Percentiles rank a stretch among this genome's conserved stretches.
Evolutionary conservation across 2,888 invertebrate genomes (phyloP).

Genomic region (Lasioglossum marginatum): DNA sequence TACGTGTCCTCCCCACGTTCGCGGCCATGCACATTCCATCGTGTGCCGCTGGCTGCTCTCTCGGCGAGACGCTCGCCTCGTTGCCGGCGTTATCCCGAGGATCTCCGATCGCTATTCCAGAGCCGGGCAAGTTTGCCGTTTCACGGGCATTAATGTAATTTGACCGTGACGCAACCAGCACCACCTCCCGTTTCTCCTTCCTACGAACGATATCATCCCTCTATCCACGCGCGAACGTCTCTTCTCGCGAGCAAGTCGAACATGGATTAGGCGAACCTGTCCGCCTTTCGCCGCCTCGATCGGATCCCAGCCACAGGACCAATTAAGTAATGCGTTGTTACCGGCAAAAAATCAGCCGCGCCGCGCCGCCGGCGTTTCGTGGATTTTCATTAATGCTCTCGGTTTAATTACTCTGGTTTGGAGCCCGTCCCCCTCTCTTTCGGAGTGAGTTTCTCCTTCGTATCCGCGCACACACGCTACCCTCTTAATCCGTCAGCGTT

Average conservation of each 20-base stretch:
- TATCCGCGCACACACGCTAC: background rate
- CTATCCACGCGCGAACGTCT: background rate
- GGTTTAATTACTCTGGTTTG: slow-evolving; percentile 60
- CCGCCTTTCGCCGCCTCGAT: slow-evolving; percentile 16
- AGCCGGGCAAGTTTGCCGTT: slow-evolving; percentile 57
- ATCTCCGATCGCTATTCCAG: slow-evolving; percentile 58
- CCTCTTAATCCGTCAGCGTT: background rate
- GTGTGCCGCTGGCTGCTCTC: background rate
- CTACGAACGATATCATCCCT: background rate
- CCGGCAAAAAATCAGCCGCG: slow-evolving; percentile 58
- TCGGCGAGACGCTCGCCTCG: slow-evolving; percentile 41
- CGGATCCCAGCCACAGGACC: slow-evolving; percentile 44
- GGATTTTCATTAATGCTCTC: slow-evolving; percentile 45
- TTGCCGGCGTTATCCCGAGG: slow-evolving; percentile 64
- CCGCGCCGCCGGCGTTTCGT: slow-evolving; percentile 22
- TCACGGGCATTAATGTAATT: slow-evolving; percentile 63
- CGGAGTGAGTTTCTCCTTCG: background rate
- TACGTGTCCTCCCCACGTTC: slow-evolving; percentile 59
- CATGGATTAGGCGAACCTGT: background rate
- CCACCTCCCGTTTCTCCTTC: background rate
- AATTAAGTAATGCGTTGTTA: slow-evolving; percentile 70
- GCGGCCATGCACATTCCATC: slow-evolving; percentile 41
- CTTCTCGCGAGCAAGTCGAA: slow-evolving; percentile 14
- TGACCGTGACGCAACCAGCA: slow-evolving; percentile 34
- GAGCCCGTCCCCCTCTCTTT: background rate